These are phyloP conservation scores for Himalopsyche japonica DNA, from an alignment of 2,888 invertebrate genomes.

Conservation along the genomic window DNA sequence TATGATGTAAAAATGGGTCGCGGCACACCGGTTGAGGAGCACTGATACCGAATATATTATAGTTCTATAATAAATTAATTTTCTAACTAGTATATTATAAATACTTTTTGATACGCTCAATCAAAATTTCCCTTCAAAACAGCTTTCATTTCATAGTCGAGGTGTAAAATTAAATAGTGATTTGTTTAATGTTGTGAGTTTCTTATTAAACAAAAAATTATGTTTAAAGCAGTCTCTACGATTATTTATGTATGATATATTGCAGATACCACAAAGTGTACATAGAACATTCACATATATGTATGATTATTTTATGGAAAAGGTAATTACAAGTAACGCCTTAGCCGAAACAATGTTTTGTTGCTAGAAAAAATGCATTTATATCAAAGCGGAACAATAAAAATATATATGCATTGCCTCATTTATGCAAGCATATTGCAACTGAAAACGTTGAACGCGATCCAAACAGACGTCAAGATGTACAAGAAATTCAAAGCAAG, in stretches of 20 bases:
- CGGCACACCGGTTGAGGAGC: too few species aligned
- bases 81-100: background rate
- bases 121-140: background rate
- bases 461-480: constrained; percentile 4
- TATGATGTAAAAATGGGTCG: too few species aligned
- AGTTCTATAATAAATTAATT: too few species aligned
- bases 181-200: background rate
- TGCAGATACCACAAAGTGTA: too few species aligned
- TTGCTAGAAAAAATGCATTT: background rate
- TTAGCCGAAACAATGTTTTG: background rate
- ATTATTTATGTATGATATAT: too few species aligned
- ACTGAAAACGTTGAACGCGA: constrained; percentile 4
- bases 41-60: too few species aligned
- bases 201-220: background rate
- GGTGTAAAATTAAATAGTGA: background rate
- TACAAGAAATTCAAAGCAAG: constrained; percentile 4
- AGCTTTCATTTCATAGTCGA: background rate
- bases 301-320: background rate
- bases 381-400: background rate
- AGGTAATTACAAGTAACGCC: background rate
- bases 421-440: constrained; percentile 6
- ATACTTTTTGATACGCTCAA: background rate
- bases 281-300: too few species aligned
- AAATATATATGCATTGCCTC: background rate
- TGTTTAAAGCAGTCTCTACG: background rate